phyloP scores from a whole-genome alignment of 2,888 invertebrate genomes.

The Cremastinae sp. region DNA sequence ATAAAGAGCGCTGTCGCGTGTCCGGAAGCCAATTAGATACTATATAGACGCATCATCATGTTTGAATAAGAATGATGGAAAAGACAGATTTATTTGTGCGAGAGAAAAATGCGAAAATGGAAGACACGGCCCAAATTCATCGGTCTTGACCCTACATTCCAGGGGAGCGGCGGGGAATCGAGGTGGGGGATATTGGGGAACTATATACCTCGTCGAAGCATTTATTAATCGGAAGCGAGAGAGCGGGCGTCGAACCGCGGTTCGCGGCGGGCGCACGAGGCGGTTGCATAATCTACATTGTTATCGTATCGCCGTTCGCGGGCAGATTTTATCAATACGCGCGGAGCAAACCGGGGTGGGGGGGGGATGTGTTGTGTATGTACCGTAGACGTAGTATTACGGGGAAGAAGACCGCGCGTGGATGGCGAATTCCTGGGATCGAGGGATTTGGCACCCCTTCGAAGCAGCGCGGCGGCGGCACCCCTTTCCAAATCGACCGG shows the following conservation, averaged over 20 bases:
- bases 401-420: conserved; percentile 24
- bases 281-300: conserved; percentile 77
- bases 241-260: conserved; percentile 68
- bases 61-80: no score
- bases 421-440: conserved; percentile 41
- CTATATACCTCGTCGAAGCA: conserved; percentile 51
- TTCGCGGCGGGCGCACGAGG: conserved; percentile 34
- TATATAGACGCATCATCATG: no score
- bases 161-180: background rate
- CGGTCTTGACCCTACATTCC: conserved; percentile 29
- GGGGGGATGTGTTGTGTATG: no score
- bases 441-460: conserved; percentile 38
- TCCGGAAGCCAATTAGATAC: no score
- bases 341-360: no score
- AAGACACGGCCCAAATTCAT: no score
- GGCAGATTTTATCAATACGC: conserved; percentile 76
- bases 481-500: conserved; percentile 24
- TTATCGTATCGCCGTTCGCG: conserved; percentile 73
- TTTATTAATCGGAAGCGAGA: conserved; percentile 67
- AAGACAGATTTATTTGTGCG: no score
- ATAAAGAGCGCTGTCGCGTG: no score
- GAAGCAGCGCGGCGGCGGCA: conserved; percentile 10
- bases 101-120: no score
- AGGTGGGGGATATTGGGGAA: background rate
- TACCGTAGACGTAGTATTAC: background rate